Evolutionary conservation across 2,797 vertebrate species (phyloP), one percentile per base, ranked within the genome.

Genomic region (Ceryle rudis): DNA sequence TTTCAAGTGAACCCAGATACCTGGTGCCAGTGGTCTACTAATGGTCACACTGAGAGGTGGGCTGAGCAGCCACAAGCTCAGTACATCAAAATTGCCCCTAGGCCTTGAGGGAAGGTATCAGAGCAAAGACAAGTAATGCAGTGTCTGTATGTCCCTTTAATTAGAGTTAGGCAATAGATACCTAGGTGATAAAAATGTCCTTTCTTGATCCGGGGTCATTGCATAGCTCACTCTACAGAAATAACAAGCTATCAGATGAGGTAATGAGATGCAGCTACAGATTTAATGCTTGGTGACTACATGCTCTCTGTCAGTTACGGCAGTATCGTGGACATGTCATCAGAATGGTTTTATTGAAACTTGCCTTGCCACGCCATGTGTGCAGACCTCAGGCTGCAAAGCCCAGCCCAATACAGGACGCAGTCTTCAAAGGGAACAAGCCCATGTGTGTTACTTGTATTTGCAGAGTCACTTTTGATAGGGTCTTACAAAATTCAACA

Each of bases 401-500:
- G 62, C 71, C 37, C 39, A 35, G 60, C 47, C 44, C 0, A 5
- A 66, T 33, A n/a, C 71, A 37, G 37, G 42, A 52, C 64, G 41
- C 81, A 41, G 8, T 35, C 49, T 69, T 66, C 58, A n/a, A 57
- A 90, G 52, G 39, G 21, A 83, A 7, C 13, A 39, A 58, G 21
- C 18, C 41, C 67, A 35, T 3, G 0, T 14, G 11, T 31, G 9
- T 28, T 77, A 37, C 18, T 88, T 10, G 1, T 25, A 35, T 41
- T 71, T 88, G 33, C 80, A 83, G 79, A 80, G 33, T 70, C n/a
- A 20, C 14, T 90, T 80, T 41, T 52, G 29, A 61, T 83, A 52
- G 57, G 74, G 19, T 65, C 42, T 65, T 64, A 55, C 2, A 88
- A 51, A 82, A 86, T n/a, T 55, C 25, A 44, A 13, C 23, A 39